Evolutionary conservation across 2,113 vertebrate genomes (phyloP).

Genomic region (Sceloporus undulatus): DNA sequence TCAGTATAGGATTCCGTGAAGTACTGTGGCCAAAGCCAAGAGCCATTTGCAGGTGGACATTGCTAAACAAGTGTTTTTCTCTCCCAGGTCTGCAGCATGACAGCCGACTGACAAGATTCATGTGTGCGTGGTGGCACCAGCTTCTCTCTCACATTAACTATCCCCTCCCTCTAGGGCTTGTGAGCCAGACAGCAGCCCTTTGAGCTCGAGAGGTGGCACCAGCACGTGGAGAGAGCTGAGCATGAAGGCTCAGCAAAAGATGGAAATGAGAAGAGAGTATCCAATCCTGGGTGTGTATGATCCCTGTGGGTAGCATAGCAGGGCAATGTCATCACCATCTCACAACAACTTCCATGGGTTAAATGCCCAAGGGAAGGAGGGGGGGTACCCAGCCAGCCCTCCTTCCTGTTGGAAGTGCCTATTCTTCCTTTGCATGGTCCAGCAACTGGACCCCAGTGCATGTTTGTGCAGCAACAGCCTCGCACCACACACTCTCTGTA

Average conservation of each 20-base stretch:
- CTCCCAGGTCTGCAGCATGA: slow-evolving; percentile 74
- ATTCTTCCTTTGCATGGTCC: slow-evolving; percentile 23
- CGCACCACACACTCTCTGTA: background rate
- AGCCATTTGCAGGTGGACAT: background rate
- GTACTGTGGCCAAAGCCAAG: background rate
- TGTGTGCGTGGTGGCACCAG: slow-evolving; percentile 59
- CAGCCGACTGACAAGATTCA: slow-evolving; percentile 44
- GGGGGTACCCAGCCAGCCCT: background rate
- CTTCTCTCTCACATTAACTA: slow-evolving; percentile 38
- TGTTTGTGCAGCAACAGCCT: slow-evolving; percentile 27
- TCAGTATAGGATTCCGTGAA: background rate
- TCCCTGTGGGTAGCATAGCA: slow-evolving; percentile 52
- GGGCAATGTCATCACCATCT: slow-evolving; percentile 54
- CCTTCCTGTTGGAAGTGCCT: background rate
- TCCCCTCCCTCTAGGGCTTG: slow-evolving; percentile 64
- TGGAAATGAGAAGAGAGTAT: slow-evolving; percentile 38
- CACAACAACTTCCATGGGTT: background rate
- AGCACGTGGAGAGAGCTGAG: slow-evolving; percentile 54
- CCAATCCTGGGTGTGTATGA: background rate
- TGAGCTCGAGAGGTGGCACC: slow-evolving; percentile 45
- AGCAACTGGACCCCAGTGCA: background rate
- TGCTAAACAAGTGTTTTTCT: slow-evolving; percentile 39
- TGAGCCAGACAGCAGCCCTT: slow-evolving; percentile 41
- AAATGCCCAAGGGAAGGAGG: background rate
- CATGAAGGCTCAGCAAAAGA: slow-evolving; percentile 48